A percentile compares a stretch with the other conserved stretches of the same genome.
These are phyloP conservation scores for Drosophila serrata DNA, from an alignment of 1,140 invertebrate species.

Conservation along the genomic window DNA sequence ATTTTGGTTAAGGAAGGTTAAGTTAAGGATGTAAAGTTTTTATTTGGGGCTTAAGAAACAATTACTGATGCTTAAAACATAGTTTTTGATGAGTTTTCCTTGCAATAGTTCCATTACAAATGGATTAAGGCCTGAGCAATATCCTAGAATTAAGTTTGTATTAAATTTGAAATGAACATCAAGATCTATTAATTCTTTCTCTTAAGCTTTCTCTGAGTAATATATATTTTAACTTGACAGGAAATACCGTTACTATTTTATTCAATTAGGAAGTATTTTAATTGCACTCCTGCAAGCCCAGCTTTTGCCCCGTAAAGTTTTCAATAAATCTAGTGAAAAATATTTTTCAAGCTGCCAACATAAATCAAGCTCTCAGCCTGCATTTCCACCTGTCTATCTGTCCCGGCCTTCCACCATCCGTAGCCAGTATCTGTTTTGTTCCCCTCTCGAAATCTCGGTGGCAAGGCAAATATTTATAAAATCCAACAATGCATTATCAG, in stretches of 20 bases:
- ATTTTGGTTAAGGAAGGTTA: too few species aligned
- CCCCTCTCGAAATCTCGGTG: slow-evolving; percentile 7
- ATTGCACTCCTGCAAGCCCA: slow-evolving; percentile 4
- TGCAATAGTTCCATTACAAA: background rate
- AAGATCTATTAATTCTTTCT: too few species aligned
- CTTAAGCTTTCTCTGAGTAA: background rate
- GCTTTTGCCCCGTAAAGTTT: slow-evolving; percentile 12
- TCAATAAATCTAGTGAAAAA: slow-evolving; percentile 36
- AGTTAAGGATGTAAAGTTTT: too few species aligned
- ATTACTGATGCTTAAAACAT: too few species aligned
- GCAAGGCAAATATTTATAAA: slow-evolving; percentile 82
- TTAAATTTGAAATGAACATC: too few species aligned
- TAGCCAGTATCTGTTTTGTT: slow-evolving; percentile 10
- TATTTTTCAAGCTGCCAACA: slow-evolving; percentile 15
- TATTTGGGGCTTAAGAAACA: too few species aligned
- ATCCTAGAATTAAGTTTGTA: too few species aligned
- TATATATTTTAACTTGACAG: background rate
- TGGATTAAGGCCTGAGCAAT: too few species aligned
- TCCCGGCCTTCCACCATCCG: slow-evolving; percentile 1
- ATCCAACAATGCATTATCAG: slow-evolving; percentile 84
- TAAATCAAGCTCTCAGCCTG: slow-evolving; percentile 43
- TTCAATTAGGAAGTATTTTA: slow-evolving; percentile 25
- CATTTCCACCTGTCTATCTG: slow-evolving; percentile 47
- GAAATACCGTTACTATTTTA: slow-evolving; percentile 9
- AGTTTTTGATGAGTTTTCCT: background rate